Percentiles rank a stretch among this genome's conserved stretches.
Evolutionary conservation across 1,140 invertebrate species (phyloP).

Genomic region (Cheumatopsyche charites): DNA sequence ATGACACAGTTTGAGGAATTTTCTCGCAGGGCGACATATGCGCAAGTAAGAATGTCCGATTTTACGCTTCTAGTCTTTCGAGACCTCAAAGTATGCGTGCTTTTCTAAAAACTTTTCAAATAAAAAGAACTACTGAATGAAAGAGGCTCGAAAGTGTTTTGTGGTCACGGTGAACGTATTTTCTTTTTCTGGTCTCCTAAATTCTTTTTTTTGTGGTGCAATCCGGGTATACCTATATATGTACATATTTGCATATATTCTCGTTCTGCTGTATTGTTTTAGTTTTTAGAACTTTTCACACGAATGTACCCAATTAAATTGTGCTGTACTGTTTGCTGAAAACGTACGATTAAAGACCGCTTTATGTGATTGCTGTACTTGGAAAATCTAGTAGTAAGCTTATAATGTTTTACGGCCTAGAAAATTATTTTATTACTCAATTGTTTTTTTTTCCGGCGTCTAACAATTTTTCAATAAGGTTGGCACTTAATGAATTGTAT

Average conservation of each 20-base stretch:
- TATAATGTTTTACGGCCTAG: too few relatives aligned
- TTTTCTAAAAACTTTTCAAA: constrained; percentile 9
- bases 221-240: background rate
- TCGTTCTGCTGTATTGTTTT: constrained; percentile 1
- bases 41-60: background rate
- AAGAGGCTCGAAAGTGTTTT: too few relatives aligned
- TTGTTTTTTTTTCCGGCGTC: too few relatives aligned
- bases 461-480: too few relatives aligned
- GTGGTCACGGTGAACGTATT: background rate
- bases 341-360: too few relatives aligned
- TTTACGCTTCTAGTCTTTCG: constrained; percentile 5
- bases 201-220: background rate
- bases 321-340: too few relatives aligned
- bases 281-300: background rate
- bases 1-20: too few relatives aligned
- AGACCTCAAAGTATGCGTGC: constrained; percentile 4
- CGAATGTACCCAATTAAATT: background rate
- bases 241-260: constrained; percentile 4
- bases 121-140: background rate
- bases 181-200: background rate
- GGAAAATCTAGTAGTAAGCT: too few relatives aligned
- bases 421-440: too few relatives aligned
- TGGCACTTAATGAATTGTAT: too few relatives aligned
- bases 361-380: too few relatives aligned
- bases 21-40: constrained; percentile 4